Evolutionary conservation across 2,113 vertebrate species (phyloP).

Genomic region (Tamias sibiricus): DNA sequence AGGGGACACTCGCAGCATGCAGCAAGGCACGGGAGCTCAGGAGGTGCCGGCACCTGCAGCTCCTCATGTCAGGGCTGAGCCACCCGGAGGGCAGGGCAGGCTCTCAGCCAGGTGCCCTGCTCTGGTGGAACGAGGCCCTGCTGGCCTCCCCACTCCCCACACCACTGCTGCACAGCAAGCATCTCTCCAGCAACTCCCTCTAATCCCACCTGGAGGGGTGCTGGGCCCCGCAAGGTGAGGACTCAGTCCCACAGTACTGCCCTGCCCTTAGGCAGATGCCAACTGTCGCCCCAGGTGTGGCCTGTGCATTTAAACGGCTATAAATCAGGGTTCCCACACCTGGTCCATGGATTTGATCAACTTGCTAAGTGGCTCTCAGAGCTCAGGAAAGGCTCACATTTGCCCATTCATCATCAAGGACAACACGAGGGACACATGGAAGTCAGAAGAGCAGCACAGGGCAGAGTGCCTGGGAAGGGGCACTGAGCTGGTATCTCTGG

Average conservation of each 20-base stretch:
- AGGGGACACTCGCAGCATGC: neutral
- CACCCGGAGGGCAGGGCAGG: neutral
- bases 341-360: neutral
- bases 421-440: neutral
- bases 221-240: neutral
- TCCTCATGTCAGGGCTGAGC: neutral
- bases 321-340: neutral
- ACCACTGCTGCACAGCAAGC: no score
- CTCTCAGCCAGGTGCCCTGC: neutral
- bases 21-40: accelerated
- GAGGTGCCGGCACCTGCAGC: neutral
- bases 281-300: neutral
- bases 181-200: no score
- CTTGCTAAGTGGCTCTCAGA: neutral
- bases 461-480: accelerated
- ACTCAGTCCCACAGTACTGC: neutral
- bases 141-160: neutral
- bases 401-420: neutral
- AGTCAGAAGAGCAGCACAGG: neutral
- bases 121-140: neutral
- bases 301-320: neutral
- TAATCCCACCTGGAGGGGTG: no score
- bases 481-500: neutral
- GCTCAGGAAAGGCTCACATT: neutral
- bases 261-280: neutral